Conservation (phyloP, 2,888 invertebrate genomes). For the Argynnis bischoffii region DNA sequence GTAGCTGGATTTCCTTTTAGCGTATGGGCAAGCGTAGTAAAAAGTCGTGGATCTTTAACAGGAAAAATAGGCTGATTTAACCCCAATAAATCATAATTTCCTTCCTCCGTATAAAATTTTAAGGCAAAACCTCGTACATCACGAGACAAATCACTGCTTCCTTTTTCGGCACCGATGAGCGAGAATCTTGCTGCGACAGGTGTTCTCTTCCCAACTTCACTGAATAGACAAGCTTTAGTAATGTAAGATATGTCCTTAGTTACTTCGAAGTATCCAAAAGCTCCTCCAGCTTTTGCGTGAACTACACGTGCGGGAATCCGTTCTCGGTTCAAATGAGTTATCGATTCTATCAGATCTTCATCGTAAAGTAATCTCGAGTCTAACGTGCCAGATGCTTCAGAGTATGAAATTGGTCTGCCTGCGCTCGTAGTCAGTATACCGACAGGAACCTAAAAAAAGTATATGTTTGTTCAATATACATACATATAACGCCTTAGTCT, state of each 20-base stretch:
- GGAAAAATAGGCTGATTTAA: constrained; percentile 95
- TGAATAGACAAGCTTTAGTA: constrained; percentile 82
- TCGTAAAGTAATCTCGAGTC: constrained; percentile 52
- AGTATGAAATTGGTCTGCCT: constrained; percentile 89
- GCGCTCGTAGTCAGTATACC: constrained; percentile 83
- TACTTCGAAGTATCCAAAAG: constrained; percentile 90
- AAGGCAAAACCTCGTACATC: constrained; percentile 95
- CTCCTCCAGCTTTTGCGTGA: constrained; percentile 95
- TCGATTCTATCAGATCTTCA: constrained; percentile 83
- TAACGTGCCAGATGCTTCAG: constrained; percentile 63
- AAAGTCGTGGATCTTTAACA: constrained; percentile 91
- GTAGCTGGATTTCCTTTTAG: constrained; percentile 82
- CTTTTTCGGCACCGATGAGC: constrained; percentile 90
- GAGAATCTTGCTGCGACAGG: constrained; percentile 89
- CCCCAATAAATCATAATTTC: constrained; percentile 94
- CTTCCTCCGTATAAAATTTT: constrained; percentile 95
- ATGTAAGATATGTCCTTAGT: constrained; percentile 88
- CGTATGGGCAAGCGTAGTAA: constrained; percentile 95
- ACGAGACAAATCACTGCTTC: constrained; percentile 92
- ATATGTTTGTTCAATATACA: not conserved
- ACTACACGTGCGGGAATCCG: constrained; percentile 95
- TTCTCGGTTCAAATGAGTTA: constrained; percentile 90
- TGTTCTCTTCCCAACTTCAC: constrained; percentile 86
- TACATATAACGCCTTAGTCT: no score
- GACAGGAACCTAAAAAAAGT: constrained; percentile 47